phyloP scores from a whole-genome alignment of 2,797 vertebrate genomes.

The Sciaenops ocellatus region DNA sequence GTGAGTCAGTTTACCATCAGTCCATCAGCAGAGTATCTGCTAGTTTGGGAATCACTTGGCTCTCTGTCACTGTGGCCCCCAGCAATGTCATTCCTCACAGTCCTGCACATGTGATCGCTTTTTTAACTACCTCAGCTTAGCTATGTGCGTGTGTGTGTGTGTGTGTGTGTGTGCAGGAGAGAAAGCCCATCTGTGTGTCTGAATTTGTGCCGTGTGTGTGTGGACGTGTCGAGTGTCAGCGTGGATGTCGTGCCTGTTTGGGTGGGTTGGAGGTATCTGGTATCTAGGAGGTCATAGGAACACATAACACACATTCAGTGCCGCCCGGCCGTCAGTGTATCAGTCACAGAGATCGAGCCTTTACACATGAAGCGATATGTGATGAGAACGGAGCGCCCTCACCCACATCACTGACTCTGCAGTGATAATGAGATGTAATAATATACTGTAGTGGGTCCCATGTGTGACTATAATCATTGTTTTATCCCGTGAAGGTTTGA shows the following conservation, averaged over 20 bases:
- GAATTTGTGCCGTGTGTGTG: constrained; percentile 7
- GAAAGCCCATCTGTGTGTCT: constrained; percentile 41
- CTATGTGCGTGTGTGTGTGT: constrained; percentile 18
- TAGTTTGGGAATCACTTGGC: constrained; percentile 13
- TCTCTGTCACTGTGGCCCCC: constrained; percentile 22
- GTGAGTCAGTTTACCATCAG: not conserved
- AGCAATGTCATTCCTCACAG: constrained; percentile 39
- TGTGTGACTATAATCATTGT: not conserved
- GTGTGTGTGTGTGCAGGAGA: constrained; percentile 3
- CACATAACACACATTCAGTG: constrained; percentile 65
- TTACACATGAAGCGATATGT: not conserved
- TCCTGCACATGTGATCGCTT: constrained; percentile 56
- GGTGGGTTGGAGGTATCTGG: constrained; percentile 62
- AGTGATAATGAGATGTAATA: not conserved
- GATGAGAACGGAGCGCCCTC: not conserved
- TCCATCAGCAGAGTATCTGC: not conserved
- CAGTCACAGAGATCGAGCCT: constrained; percentile 13
- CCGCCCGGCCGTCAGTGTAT: not conserved
- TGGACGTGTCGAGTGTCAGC: constrained; percentile 57
- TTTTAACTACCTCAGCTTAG: constrained; percentile 34
- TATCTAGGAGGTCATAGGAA: constrained; percentile 68
- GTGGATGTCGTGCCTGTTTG: constrained; percentile 70
- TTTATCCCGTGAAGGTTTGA: not conserved
- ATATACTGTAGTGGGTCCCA: not conserved
- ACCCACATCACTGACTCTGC: not conserved